These are phyloP conservation scores for Microctonus aethiopoides DNA, from an alignment of 2,888 invertebrate genomes.

Conservation along the genomic window DNA sequence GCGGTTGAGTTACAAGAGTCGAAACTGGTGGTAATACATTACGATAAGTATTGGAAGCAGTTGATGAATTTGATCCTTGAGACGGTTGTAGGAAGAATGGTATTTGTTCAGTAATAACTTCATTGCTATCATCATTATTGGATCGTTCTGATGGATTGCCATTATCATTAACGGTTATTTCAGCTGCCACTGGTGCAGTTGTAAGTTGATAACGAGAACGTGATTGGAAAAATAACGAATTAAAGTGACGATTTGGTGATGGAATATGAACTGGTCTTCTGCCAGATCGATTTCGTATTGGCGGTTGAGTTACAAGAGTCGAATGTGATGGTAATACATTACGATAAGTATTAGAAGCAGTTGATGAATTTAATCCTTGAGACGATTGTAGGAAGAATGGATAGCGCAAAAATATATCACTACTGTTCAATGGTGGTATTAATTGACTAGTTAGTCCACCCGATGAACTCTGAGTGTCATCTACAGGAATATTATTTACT, in stretches of 20 bases:
- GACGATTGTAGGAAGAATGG: neutral
- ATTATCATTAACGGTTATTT: conserved; percentile 32
- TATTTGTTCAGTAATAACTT: too few relatives aligned
- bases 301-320: conserved; percentile 70
- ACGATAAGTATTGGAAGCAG: neutral
- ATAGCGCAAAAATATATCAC: neutral
- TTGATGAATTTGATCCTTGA: neutral
- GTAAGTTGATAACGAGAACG: conserved; percentile 31
- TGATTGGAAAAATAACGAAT: conserved; percentile 27
- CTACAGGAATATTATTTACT: conserved; percentile 72
- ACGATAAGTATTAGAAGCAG: neutral
- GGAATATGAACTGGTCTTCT: neutral
- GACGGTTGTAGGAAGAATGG: neutral
- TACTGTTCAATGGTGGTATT: neutral
- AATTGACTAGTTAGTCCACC: neutral
- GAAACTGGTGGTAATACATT: neutral
- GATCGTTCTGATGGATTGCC: conserved; percentile 49
- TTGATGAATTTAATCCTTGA: neutral
- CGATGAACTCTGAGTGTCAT: conserved; percentile 54
- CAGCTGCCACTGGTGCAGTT: conserved; percentile 25
- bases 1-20: conserved; percentile 70
- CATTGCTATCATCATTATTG: too few relatives aligned
- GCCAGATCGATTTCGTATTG: conserved; percentile 65
- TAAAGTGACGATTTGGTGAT: neutral
- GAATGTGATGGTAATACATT: neutral